These are phyloP conservation scores for Larimichthys polyactis DNA, from an alignment of 2,113 vertebrate species.

Conservation along the genomic window DNA sequence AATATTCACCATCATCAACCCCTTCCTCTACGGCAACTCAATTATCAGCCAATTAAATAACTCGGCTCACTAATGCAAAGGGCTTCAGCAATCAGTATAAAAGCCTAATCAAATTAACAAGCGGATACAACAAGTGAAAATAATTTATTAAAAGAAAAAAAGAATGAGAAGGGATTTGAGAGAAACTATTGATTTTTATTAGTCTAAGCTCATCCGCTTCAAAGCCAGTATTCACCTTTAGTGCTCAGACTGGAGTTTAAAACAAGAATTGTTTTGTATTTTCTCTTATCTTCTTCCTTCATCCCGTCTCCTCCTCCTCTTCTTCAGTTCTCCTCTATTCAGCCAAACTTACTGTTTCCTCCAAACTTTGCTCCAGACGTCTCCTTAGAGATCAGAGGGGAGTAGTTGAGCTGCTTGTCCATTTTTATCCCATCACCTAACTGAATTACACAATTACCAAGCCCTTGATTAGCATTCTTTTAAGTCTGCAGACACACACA, in stretches of 20 bases:
- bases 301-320: not conserved
- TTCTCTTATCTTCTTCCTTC: slow-evolving; percentile 22
- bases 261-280: not conserved
- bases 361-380: not conserved
- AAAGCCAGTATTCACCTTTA: slow-evolving; percentile 8
- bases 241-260: not conserved
- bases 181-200: not conserved
- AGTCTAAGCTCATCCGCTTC: not conserved
- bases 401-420: slow-evolving; percentile 8
- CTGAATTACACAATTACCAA: slow-evolving; percentile 45
- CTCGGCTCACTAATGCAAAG: not conserved
- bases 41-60: slow-evolving; percentile 1
- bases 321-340: not conserved
- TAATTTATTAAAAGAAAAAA: not conserved
- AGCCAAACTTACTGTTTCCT: slow-evolving; percentile 25
- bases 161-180: not conserved
- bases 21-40: not conserved
- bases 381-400: not conserved
- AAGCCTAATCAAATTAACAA: not conserved
- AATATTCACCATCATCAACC: not conserved
- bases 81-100: not conserved
- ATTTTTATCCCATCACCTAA: slow-evolving; percentile 49
- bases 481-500: not conserved
- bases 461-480: slow-evolving; percentile 60
- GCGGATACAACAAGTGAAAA: not conserved